Evolutionary conservation across 2,888 invertebrate species (phyloP), one percentile per base, ranked within the genome.

Genomic region (Leistus spinibarbis): DNA sequence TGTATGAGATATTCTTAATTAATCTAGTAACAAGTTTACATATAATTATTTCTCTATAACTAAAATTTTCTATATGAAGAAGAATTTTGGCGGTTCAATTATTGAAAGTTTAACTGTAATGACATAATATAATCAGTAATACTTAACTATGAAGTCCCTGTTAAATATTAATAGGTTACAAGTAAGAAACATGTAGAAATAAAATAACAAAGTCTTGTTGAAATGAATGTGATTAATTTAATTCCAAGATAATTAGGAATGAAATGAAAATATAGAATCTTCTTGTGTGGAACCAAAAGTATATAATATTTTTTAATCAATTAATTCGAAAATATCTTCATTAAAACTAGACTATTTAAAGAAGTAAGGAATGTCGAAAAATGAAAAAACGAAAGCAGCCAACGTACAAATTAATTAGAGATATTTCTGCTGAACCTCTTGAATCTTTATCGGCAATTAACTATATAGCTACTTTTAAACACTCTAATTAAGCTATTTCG

Each of bases 391-490:
- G 60, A 60, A 54, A 63, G 23, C 71, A 19, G 7, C 54, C 54
- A 53, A 64, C 60, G 60, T 60, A 70, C 63, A 70, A 70, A 70
- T 70, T 70, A 70, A 70, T 63, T 40, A 70, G 63, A 70, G 70
- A 54, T 70, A 70, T 70, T 70, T 70, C 70, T 70, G 40, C 13
- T 70, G 62, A 60, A 62, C 63, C 54, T 62, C 40, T 40, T 40
- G 40, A 40, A 22, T 60, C 56, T 72, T 72, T 72, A 72, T 72
- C 72, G 65, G 72, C 64, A 72, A 64, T 72, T 72, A 66, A 72
- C 65, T 72, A 72, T 72, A 72, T 72, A 67, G 73, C 66, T 63
- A 73, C 65, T 73, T 73, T 40, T 60, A 73, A 73, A 67, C 73
- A 73, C 65, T 73, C 67, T 73, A 73, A 73, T 73, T 73, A 73